These are phyloP conservation scores for Argyresthia albistria DNA, from an alignment of 2,888 invertebrate species.

Conservation along the genomic window DNA sequence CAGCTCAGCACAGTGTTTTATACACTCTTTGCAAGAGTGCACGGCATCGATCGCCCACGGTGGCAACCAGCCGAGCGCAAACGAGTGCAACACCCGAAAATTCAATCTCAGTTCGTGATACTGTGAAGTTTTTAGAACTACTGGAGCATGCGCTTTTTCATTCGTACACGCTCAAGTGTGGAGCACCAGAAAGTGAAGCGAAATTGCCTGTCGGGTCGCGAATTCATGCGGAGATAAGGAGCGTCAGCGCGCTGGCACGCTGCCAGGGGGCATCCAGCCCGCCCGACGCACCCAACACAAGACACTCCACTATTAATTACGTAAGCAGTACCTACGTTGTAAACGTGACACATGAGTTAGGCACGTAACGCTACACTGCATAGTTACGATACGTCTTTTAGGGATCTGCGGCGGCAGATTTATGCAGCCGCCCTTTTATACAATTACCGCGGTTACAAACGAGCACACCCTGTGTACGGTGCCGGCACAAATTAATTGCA, in stretches of 20 bases:
- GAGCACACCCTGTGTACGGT: too few relatives aligned
- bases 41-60: conserved; percentile 1
- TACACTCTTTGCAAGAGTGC: background rate
- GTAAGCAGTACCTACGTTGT: background rate
- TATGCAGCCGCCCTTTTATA: too few relatives aligned
- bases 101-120: too few relatives aligned
- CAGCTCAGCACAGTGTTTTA: background rate
- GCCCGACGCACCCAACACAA: conserved; percentile 6
- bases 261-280: conserved; percentile 22
- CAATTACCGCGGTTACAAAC: too few relatives aligned
- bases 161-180: conserved; percentile 4
- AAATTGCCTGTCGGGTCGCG: conserved; percentile 21
- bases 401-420: too few relatives aligned
- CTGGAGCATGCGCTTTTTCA: background rate
- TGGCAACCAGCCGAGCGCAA: background rate
- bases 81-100: too few relatives aligned
- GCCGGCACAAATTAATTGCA: too few relatives aligned
- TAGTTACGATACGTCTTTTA: too few relatives aligned
- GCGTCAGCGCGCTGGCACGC: conserved; percentile 38
- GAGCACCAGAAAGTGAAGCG: conserved; percentile 28
- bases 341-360: background rate
- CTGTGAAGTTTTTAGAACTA: too few relatives aligned
- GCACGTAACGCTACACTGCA: background rate
- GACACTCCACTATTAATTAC: conserved; percentile 11
- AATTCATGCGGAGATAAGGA: conserved; percentile 37